These are phyloP conservation scores for Anabacerthia variegaticeps DNA, from an alignment of 2,797 vertebrate species.

Conservation along the genomic window DNA sequence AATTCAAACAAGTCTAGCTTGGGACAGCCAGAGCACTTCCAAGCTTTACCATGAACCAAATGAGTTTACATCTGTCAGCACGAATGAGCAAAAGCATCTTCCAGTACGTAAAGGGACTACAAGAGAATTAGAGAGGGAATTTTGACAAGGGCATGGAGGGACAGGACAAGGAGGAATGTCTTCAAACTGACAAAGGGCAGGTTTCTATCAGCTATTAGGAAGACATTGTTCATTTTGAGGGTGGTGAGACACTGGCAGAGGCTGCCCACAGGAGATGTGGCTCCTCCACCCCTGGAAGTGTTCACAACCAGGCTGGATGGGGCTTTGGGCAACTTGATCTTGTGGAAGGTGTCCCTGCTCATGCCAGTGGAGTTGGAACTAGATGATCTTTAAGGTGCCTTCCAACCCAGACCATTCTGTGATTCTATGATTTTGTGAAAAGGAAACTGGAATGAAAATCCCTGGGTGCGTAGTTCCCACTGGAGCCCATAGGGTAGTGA, in stretches of 20 bases:
- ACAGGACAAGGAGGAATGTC: not conserved
- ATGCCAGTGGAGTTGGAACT: not conserved
- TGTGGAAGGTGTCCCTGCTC: not conserved
- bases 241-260: not conserved
- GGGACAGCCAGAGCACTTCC: not conserved
- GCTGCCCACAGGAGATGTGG: not conserved
- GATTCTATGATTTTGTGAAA: not conserved
- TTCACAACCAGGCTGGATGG: not conserved
- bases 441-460: not conserved
- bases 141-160: not conserved
- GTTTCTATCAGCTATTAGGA: not conserved
- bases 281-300: not conserved
- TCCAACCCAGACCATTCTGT: not conserved
- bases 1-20: conserved; percentile 7
- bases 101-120: not conserved
- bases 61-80: not conserved
- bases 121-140: not conserved
- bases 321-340: not conserved
- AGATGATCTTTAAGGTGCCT: not conserved
- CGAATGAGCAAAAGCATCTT: not conserved
- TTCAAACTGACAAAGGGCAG: not conserved
- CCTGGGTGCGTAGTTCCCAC: not conserved
- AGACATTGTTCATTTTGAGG: not conserved
- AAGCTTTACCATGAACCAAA: not conserved
- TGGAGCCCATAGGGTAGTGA: not conserved